Conservation (phyloP, 2,113 vertebrate genomes). For the Scalopus aquaticus region DNA sequence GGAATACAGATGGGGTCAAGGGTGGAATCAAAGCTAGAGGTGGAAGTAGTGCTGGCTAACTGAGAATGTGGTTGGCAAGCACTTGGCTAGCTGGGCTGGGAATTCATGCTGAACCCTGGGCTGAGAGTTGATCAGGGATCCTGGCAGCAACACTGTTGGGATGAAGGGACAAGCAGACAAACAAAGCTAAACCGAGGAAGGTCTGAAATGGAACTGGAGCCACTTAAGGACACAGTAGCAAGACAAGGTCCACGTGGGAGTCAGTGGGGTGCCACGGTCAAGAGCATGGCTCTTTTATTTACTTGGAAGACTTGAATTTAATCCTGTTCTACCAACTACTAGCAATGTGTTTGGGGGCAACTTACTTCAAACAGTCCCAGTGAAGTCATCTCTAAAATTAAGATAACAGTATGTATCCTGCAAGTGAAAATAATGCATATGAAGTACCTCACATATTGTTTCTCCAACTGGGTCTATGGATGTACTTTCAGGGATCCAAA, state of each 20-base stretch:
- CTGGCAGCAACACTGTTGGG: background rate
- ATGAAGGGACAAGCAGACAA: background rate
- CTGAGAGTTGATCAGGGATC: background rate
- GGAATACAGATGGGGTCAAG: background rate
- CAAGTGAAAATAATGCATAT: background rate
- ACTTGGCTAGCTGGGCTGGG: background rate
- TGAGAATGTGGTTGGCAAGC: background rate
- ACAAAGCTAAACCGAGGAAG: background rate
- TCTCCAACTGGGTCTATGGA: background rate
- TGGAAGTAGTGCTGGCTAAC: background rate
- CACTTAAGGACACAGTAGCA: background rate
- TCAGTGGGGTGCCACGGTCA: background rate
- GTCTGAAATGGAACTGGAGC: background rate
- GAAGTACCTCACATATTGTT: background rate
- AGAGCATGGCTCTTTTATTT: background rate
- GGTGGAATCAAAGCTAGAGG: background rate
- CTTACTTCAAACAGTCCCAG: background rate
- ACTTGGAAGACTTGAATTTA: background rate
- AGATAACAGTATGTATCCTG: background rate
- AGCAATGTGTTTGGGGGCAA: background rate
- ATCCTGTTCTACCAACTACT: background rate
- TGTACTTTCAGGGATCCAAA: background rate
- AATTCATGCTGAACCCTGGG: background rate
- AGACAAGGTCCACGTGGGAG: background rate
- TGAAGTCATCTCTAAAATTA: conserved; percentile 34